Percentiles rank a stretch among this genome's conserved stretches.
Evolutionary conservation across 1,140 invertebrate species (phyloP).

Genomic region (Scylla paramamosain): DNA sequence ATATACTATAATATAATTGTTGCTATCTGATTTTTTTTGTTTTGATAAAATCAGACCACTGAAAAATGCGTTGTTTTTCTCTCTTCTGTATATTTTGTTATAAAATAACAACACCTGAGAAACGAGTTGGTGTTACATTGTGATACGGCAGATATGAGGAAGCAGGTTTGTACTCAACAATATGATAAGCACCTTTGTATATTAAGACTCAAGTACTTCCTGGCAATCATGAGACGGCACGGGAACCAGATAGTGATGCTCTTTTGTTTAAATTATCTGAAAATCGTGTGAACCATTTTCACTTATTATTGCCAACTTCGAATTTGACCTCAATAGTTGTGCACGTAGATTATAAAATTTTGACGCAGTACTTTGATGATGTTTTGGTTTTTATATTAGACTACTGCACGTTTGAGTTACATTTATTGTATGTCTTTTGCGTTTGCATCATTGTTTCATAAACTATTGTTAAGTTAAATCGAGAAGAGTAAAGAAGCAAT

Average conservation of each 20-base stretch:
- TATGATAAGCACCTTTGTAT: neutral
- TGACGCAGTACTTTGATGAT: no score
- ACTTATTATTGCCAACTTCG: neutral
- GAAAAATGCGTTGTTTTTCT: no score
- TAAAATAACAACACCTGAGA: neutral
- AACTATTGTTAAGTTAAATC: neutral
- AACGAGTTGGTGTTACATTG: neutral
- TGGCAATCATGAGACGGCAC: neutral
- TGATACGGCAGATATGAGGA: no score
- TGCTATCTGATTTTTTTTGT: neutral
- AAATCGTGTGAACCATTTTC: neutral
- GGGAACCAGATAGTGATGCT: neutral
- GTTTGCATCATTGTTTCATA: neutral
- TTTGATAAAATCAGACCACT: neutral
- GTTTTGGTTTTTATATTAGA: no score
- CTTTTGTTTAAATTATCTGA: neutral
- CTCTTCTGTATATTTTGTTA: neutral
- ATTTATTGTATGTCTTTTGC: neutral
- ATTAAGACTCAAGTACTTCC: neutral
- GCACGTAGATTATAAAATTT: neutral
- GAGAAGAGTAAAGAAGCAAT: neutral
- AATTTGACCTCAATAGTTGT: neutral
- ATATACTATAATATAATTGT: neutral
- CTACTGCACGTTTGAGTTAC: neutral
- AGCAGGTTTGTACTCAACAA: no score